A percentile compares a stretch with the other conserved stretches of the same genome.
phyloP scores from a whole-genome alignment of 2,888 invertebrate species.

The Drosophila demipolita region DNA sequence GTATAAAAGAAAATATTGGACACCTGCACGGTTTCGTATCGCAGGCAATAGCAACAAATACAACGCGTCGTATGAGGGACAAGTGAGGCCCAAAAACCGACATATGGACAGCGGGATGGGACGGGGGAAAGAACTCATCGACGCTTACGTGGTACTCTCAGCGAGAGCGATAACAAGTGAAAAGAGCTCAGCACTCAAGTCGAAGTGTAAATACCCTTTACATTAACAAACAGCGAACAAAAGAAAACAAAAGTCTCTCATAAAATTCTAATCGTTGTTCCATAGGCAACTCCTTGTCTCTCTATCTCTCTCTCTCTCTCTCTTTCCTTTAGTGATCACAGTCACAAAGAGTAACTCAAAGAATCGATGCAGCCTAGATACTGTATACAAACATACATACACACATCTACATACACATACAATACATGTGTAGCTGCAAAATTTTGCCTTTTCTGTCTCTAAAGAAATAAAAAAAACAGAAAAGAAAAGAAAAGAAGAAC shows the following conservation, averaged over 20 bases:
- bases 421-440: constrained; percentile 53
- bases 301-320: not conserved
- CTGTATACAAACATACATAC: not conserved
- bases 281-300: not conserved
- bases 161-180: constrained; percentile 47
- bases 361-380: constrained; percentile 36
- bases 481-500: constrained; percentile 26
- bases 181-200: not conserved
- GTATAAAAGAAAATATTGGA: constrained; percentile 83
- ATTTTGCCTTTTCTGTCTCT: constrained; percentile 60
- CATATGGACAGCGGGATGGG: constrained; percentile 37
- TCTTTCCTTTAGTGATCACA: not conserved
- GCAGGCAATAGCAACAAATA: constrained; percentile 62
- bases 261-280: not conserved
- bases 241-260: not conserved
- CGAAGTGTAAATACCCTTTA: constrained; percentile 39
- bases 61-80: constrained; percentile 67
- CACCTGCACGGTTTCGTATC: constrained; percentile 82
- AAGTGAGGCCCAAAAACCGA: constrained; percentile 68
- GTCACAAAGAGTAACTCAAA: constrained; percentile 22
- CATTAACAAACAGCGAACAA: not conserved
- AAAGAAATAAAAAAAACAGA: constrained; percentile 10
- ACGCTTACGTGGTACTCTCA: constrained; percentile 47
- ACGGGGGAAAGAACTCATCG: constrained; percentile 7
- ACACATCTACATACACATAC: not conserved